Evolutionary conservation across 2,113 vertebrate species (phyloP).

Genomic region (rat (Rattus norvegicus)): GRCr8 NC_086032.1:61344001-61344500

Average conservation of each 20-base stretch:
- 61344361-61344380: neutral
- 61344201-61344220: neutral
- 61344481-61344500: slow-evolving; percentile 83
- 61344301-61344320: neutral
- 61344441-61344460: slow-evolving; percentile 58
- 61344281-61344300: neutral
- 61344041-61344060: neutral
- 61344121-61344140: neutral
- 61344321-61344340: neutral
- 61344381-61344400: slow-evolving; percentile 38
- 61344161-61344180: neutral
- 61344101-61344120: slow-evolving; percentile 16
- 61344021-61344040: neutral
- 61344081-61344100: neutral
- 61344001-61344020: slow-evolving; percentile 41
- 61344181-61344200: neutral
- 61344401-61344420: slow-evolving; percentile 47
- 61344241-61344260: neutral
- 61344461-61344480: slow-evolving; percentile 83
- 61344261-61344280: neutral
- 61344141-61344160: neutral
- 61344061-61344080: slow-evolving; percentile 27
- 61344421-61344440: neutral
- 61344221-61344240: neutral
- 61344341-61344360: neutral